Evolutionary conservation across 2,888 invertebrate species (phyloP).

Genomic region (Luperina nickerlii): DNA sequence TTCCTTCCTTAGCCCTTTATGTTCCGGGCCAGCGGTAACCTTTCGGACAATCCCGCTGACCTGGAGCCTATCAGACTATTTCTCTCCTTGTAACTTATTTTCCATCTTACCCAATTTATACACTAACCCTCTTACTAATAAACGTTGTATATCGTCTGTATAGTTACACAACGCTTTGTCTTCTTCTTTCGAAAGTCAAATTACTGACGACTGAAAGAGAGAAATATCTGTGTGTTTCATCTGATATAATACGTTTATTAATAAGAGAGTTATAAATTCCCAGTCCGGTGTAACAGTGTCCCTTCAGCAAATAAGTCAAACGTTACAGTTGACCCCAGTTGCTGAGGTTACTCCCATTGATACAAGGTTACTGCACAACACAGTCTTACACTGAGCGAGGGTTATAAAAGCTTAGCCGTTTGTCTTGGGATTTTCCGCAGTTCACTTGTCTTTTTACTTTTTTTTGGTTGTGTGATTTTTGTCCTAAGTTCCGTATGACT

Average conservation of each 20-base stretch:
- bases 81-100: not conserved
- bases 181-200: too few species aligned
- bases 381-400: slow-evolving; percentile 14
- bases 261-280: not conserved
- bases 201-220: too few species aligned
- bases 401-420: slow-evolving; percentile 48
- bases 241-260: too few species aligned
- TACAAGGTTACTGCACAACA: slow-evolving; percentile 61
- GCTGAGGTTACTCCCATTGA: slow-evolving; percentile 51
- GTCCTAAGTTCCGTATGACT: not conserved
- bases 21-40: too few species aligned
- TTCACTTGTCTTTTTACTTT: not conserved
- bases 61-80: too few species aligned
- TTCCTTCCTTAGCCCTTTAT: too few species aligned
- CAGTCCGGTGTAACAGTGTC: slow-evolving; percentile 32
- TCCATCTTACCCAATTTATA: not conserved
- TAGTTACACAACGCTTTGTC: too few species aligned
- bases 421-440: slow-evolving; percentile 16
- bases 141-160: too few species aligned
- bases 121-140: not conserved
- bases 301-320: slow-evolving; percentile 60
- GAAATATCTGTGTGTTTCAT: too few species aligned
- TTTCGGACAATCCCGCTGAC: too few species aligned
- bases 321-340: slow-evolving; percentile 50
- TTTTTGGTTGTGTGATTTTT: not conserved